A percentile compares a stretch with the other conserved stretches of the same genome.
phyloP scores from a whole-genome alignment of 2,888 invertebrate genomes.

The Clostera curtula region DNA sequence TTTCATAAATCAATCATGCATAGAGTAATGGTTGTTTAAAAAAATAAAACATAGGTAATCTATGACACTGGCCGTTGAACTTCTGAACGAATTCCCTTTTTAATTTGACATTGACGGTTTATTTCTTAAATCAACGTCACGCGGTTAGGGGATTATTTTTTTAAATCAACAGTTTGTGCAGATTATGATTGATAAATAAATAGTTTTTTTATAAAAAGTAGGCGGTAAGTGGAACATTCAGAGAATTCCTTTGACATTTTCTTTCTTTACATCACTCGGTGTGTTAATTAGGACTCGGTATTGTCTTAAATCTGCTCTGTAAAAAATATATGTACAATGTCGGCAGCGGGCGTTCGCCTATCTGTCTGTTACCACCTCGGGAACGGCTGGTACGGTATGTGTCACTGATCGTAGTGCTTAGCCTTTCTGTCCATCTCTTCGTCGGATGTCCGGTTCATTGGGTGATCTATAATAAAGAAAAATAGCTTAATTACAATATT shows the following conservation, averaged over 20 bases:
- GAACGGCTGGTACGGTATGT: conserved; percentile 10
- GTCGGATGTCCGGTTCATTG: conserved; percentile 62
- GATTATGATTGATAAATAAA: too few relatives aligned
- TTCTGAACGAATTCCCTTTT: too few relatives aligned
- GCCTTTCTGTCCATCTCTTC: conserved; percentile 67
- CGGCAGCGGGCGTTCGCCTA: conserved; percentile 13
- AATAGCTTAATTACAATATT: conserved; percentile 1
- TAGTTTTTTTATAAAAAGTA: too few relatives aligned
- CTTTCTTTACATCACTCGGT: too few relatives aligned
- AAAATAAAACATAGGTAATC: not conserved
- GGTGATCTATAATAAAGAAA: conserved; percentile 42
- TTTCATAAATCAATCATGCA: not conserved
- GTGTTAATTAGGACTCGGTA: conserved; percentile 1
- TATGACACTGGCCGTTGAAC: not conserved
- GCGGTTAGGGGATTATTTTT: too few relatives aligned
- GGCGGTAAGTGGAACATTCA: too few relatives aligned
- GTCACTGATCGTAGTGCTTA: conserved; percentile 65
- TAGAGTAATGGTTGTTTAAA: not conserved
- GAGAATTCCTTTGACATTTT: too few relatives aligned
- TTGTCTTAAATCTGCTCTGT: conserved; percentile 4
- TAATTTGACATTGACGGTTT: too few relatives aligned
- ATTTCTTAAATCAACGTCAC: too few relatives aligned
- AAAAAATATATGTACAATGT: conserved; percentile 11
- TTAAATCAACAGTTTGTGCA: too few relatives aligned
- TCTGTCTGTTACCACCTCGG: conserved; percentile 22